phyloP scores from a whole-genome alignment of 2,888 invertebrate genomes.

The Phania funesta region DNA sequence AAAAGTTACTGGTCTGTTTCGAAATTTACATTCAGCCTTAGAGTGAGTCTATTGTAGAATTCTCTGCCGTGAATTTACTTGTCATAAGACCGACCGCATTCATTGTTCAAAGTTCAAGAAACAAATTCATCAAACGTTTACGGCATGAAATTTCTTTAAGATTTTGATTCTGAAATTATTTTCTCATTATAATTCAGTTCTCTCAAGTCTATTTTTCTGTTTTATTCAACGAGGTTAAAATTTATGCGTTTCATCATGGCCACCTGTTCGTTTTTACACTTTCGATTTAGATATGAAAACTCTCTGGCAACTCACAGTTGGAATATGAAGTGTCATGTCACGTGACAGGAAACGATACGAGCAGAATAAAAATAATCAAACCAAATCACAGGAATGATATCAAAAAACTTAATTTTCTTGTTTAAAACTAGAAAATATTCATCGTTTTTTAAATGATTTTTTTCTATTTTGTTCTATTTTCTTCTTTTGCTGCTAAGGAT shows the following conservation, averaged over 20 bases:
- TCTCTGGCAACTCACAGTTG: neutral
- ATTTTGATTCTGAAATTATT: too few relatives aligned
- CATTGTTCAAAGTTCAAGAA: too few relatives aligned
- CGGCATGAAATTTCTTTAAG: too few relatives aligned
- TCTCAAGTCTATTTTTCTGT: too few relatives aligned
- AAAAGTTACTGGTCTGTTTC: neutral
- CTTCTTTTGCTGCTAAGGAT: neutral
- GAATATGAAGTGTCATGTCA: slow-evolving; percentile 50
- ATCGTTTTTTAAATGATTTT: slow-evolving; percentile 6
- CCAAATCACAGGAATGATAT: slow-evolving; percentile 19
- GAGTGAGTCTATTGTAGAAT: too few relatives aligned
- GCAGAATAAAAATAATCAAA: slow-evolving; percentile 46
- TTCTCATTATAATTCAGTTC: too few relatives aligned
- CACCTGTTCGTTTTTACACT: slow-evolving; percentile 7
- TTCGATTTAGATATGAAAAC: slow-evolving; percentile 28
- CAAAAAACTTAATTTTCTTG: slow-evolving; percentile 53
- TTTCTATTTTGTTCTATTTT: slow-evolving; percentile 1
- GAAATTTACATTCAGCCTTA: too few relatives aligned
- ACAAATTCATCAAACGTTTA: too few relatives aligned
- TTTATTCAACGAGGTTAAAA: too few relatives aligned
- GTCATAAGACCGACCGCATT: too few relatives aligned
- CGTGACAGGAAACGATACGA: slow-evolving; percentile 63
- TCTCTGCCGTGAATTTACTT: too few relatives aligned
- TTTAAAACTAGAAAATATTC: slow-evolving; percentile 26
- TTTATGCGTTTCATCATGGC: too few relatives aligned